Evolutionary conservation across 1,140 invertebrate genomes (phyloP), one percentile per base, ranked within the genome.

Genomic region (Heliconius eleuchia): DNA sequence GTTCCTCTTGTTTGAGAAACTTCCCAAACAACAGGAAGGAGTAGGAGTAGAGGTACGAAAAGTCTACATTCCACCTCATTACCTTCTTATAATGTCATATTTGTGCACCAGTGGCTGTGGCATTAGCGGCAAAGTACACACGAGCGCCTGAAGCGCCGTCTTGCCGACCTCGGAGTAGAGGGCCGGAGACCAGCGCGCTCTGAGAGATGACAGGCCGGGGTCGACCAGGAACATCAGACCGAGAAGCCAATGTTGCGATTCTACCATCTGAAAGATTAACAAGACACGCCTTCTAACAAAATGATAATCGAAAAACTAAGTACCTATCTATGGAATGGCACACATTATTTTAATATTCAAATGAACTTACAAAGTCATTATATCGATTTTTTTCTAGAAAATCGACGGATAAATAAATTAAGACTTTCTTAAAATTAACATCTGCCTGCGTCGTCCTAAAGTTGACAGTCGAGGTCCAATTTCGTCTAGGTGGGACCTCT

Each of bases 171-270:
- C 92, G 3, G 85, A 83, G 19, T 86, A 94, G 0, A 92, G 85
- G 0, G 88, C 46, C 1, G 85, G 81, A 0, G 90, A 87, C 92
- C 92, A 94, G 2, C 66, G 81, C 0, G 87, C 78, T 71, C 91
- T 80, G 4, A 92, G 83, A 13, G 74, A 75, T 30, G 85, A 86
- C 0, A 92, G 83, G 0, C 84, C 86, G 13, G 90, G 90, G 71
- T 92, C 91, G 50, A 92, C 27, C 19, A 94, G 50, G 55, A 88
- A 92, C 88, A 92, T 89, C n/a, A 94, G 75, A 6, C 92, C 92
- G 7, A 90, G 37, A 13, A 94, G 70, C 90, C 90, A 94, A 50
- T 87, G 37, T 9, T 85, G 83, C 3, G 83, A 83, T 80, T 88
- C 87, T 2, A 90, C 80, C 86, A 91, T 85, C 91, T 92, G 74